Percentiles rank a stretch among this genome's conserved stretches.
phyloP scores from a whole-genome alignment of 2,113 vertebrate species.

The Fregetta grallaria region DNA sequence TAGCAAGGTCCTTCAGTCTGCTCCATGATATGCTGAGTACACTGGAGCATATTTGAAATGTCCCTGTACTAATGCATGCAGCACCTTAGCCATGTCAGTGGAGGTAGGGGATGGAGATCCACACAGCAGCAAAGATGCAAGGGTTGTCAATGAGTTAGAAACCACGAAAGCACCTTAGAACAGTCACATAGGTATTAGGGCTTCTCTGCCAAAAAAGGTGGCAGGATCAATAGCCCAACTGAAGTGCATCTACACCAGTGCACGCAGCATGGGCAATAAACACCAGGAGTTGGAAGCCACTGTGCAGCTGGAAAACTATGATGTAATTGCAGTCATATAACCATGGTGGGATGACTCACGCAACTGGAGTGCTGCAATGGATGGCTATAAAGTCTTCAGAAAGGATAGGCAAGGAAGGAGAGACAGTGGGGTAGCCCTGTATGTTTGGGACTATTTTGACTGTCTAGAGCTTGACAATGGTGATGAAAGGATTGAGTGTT shows the following conservation, averaged over 20 bases:
- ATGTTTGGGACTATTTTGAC: background rate
- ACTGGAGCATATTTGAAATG: too few relatives aligned
- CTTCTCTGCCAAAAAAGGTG: background rate
- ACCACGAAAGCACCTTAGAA: background rate
- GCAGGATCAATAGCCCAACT: background rate
- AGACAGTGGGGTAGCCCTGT: background rate
- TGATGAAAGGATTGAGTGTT: background rate
- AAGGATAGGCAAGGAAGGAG: background rate
- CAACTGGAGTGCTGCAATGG: background rate
- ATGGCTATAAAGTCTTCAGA: background rate
- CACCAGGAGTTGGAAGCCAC: background rate
- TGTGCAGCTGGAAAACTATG: background rate
- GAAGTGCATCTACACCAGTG: background rate
- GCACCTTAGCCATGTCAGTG: background rate
- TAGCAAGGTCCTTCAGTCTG: background rate
- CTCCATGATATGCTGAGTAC: accelerated
- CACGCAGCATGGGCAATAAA: background rate
- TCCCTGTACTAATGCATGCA: background rate
- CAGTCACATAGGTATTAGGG: background rate
- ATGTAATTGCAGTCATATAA: background rate
- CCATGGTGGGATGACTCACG: background rate
- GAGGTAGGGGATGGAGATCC: background rate
- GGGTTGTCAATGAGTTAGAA: background rate
- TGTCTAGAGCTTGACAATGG: background rate
- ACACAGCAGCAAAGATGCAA: background rate